Conservation (phyloP, 1,140 invertebrate genomes). For the Popillia japonica region DNA sequence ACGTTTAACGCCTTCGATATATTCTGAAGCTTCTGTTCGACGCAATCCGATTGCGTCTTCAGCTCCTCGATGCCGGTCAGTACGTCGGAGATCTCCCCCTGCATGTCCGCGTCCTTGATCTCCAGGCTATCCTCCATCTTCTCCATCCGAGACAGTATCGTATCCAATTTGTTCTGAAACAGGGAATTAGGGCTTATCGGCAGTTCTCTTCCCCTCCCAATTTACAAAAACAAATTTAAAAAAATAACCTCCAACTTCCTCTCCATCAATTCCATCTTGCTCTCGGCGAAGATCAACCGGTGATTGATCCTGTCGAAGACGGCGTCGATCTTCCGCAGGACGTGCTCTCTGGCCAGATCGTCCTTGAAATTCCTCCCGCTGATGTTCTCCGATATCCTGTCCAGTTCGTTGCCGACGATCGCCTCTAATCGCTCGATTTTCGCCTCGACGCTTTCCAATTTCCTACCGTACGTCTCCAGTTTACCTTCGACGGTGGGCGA, state of each 20-base stretch:
- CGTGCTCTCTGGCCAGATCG: constrained; percentile 59
- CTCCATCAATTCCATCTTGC: constrained; percentile 55
- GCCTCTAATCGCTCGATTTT: constrained; percentile 62
- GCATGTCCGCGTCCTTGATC: constrained; percentile 51
- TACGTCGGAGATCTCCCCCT: constrained; percentile 52
- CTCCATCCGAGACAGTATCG: constrained; percentile 49
- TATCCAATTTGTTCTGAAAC: constrained; percentile 53
- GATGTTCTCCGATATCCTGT: constrained; percentile 60
- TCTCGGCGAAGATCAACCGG: constrained; percentile 58
- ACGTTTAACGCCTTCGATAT: constrained; percentile 39
- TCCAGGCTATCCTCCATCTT: constrained; percentile 52
- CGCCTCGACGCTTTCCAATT: constrained; percentile 66
- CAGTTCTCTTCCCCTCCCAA: no score
- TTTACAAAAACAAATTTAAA: no score
- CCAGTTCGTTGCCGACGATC: constrained; percentile 57
- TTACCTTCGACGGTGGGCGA: constrained; percentile 62
- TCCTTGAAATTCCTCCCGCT: constrained; percentile 60
- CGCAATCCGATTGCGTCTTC: constrained; percentile 45
- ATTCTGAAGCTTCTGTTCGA: constrained; percentile 47
- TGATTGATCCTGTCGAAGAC: constrained; percentile 60
- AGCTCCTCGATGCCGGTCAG: constrained; percentile 53
- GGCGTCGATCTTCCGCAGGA: constrained; percentile 59
- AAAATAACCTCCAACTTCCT: constrained; percentile 57
- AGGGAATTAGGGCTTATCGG: no score
- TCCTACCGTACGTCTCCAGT: constrained; percentile 60